Conservation (phyloP, 53 echinoderm and acorn worm genomes). For the Echinometra lucunter region DNA sequence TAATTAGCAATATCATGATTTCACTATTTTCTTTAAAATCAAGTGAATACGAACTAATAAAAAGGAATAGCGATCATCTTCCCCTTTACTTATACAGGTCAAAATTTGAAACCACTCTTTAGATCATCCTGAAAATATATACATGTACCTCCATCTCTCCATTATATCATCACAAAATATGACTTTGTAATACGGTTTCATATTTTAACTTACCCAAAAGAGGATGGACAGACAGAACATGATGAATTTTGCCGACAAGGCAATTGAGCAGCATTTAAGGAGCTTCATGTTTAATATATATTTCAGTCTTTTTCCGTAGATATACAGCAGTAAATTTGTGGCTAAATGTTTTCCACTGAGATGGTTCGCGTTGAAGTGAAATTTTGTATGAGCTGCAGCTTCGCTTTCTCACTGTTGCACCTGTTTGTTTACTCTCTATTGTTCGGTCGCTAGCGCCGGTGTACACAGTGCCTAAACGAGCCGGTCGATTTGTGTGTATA, state of each 20-base stretch:
- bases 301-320: slow-evolving; percentile 5
- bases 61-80: no score
- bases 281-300: neutral
- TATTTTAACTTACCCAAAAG: slow-evolving; percentile 53
- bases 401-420: neutral
- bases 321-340: neutral
- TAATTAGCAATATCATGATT: no score
- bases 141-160: neutral
- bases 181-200: neutral
- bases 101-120: no score
- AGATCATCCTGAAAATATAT: no score
- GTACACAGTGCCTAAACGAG: neutral
- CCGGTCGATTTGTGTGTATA: slow-evolving; percentile 45
- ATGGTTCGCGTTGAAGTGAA: neutral
- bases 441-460: slow-evolving; percentile 58
- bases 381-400: neutral
- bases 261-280: slow-evolving; percentile 54
- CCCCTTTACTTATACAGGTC: no score
- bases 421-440: slow-evolving; percentile 58
- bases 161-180: neutral
- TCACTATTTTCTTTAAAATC: no score
- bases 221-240: slow-evolving; percentile 58
- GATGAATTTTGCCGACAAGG: slow-evolving; percentile 46
- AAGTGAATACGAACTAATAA: no score
- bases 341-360: neutral